Evolutionary conservation across 64 coral and sea anemone species (phyloP), one percentile per base, ranked within the genome.

Genomic region (Stichodactyla helianthus): DNA sequence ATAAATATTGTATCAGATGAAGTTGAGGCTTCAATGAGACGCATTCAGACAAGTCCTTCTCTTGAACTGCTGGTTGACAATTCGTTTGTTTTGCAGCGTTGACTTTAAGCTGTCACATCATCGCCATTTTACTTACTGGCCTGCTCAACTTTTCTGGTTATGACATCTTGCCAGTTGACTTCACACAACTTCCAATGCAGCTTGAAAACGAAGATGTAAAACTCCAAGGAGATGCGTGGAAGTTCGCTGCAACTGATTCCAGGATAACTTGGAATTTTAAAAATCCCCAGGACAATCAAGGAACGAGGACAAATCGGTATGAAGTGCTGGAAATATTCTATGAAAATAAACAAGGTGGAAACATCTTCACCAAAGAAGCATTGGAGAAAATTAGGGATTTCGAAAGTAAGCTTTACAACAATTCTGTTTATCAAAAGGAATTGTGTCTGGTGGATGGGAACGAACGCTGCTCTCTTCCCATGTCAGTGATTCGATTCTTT

Each of bases 401-500:
- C 15, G 90, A 92, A 59, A 52, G 70, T n/a, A 23, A 64, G 22
- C 54, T 87, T 0, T 92, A 83, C 57, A 83, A 71, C 3, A 87
- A 87, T 74, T 58, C 59, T 4, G 67, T 70, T n/a, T 92, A 87
- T 84, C 90, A 87, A 62, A 65, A 83, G 15, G 50, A 87, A 19
- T 51, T 88, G 17, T 92, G 90, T 82, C 54, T 83, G 65, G 20
- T 87, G 26, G 23, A 57, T 28, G 50, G 14, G n/a, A 88, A 77
- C 25, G 28, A 28, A 23, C 18, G 50, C 2, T 81, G 78, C 26
- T 20, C 51, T 6, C 35, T 22, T 54, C 91, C 91, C 25, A 26
- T 85, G 17, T 93, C 91, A n/a, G 60, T 93, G 15, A 76, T 93
- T 27, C 63, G 91, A 20, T 93, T 93, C 58, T 93, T 93, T 81